A percentile compares a stretch with the other conserved stretches of the same genome.
Conservation (phyloP, 2,797 vertebrate species). For the Protosalanx chinensis region DNA sequence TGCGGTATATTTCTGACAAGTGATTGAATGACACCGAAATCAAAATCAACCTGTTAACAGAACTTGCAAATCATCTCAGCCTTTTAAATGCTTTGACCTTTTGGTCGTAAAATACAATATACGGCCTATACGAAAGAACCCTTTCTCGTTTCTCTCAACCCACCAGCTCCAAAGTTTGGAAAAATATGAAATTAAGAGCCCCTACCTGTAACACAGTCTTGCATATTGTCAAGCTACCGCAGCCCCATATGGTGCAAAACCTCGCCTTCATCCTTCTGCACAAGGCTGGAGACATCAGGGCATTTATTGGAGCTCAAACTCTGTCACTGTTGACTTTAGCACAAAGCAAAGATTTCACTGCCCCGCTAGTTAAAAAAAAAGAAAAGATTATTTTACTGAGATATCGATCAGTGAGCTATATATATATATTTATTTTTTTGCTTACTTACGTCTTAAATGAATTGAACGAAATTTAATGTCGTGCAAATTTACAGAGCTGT, state of each 20-base stretch:
- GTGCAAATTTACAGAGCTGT: constrained; percentile 93
- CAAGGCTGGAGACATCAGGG: constrained; percentile 79
- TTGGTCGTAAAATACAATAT: constrained; percentile 56
- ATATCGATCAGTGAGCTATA: constrained; percentile 98
- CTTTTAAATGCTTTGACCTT: constrained; percentile 46
- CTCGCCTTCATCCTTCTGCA: constrained; percentile 78
- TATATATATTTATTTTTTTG: constrained; percentile 80
- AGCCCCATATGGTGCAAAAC: constrained; percentile 65
- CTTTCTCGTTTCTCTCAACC: constrained; percentile 42
- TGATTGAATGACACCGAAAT: constrained; percentile 45
- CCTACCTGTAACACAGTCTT: constrained; percentile 77
- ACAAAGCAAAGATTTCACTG: constrained; percentile 99
- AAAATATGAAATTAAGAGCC: constrained; percentile 31
- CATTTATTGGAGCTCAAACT: constrained; percentile 97
- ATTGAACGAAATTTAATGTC: constrained; percentile 88
- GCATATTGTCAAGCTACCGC: constrained; percentile 65
- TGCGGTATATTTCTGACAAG: constrained; percentile 46
- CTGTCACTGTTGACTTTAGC: constrained; percentile 98
- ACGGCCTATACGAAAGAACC: constrained; percentile 33
- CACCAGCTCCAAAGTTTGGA: constrained; percentile 18
- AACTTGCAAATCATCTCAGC: constrained; percentile 54
- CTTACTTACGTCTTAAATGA: constrained; percentile 88
- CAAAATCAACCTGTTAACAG: constrained; percentile 46
- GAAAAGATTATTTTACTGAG: constrained; percentile 99
- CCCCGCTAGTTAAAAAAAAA: constrained; percentile 92